Evolutionary conservation across 2,113 vertebrate species (phyloP).

Genomic region (Hemibagrus wyckioides): DNA sequence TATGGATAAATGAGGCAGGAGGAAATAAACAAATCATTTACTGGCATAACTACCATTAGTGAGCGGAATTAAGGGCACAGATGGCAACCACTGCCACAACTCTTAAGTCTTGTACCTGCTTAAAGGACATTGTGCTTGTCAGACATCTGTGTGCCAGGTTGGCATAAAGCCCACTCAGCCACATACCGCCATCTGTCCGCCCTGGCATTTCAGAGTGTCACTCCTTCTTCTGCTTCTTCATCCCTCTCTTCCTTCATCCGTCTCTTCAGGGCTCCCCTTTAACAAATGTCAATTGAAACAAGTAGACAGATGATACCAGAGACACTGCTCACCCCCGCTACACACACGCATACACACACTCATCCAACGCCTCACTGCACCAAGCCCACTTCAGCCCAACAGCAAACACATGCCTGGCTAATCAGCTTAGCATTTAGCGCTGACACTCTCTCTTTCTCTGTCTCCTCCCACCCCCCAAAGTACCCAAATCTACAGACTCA

Average conservation of each 20-base stretch:
- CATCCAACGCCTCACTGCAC: slow-evolving; percentile 37
- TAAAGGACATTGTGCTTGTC: slow-evolving; percentile 61
- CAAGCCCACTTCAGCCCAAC: slow-evolving; percentile 74
- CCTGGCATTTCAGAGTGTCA: slow-evolving; percentile 45
- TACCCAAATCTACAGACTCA: slow-evolving; percentile 66
- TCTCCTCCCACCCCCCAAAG: slow-evolving; percentile 75
- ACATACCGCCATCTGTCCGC: slow-evolving; percentile 83
- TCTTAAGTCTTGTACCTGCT: slow-evolving; percentile 34
- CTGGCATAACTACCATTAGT: background rate
- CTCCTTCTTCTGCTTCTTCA: slow-evolving; percentile 43
- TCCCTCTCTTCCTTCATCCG: slow-evolving; percentile 62
- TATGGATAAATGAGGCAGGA: background rate
- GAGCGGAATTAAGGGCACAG: slow-evolving; percentile 13
- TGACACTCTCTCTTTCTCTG: slow-evolving; percentile 53
- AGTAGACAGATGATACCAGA: slow-evolving; percentile 56
- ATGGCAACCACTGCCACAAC: background rate
- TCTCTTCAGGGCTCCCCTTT: slow-evolving; percentile 40
- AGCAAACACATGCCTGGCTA: slow-evolving; percentile 87
- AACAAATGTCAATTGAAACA: slow-evolving; percentile 60
- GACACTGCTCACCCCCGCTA: slow-evolving; percentile 30
- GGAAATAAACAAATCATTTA: background rate
- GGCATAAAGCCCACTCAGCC: slow-evolving; percentile 72
- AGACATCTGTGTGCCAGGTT: slow-evolving; percentile 86
- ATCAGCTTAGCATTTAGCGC: slow-evolving; percentile 84
- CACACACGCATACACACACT: slow-evolving; percentile 19